Conservation (phyloP, 2,797 vertebrate genomes). For the Platalea minor region DNA sequence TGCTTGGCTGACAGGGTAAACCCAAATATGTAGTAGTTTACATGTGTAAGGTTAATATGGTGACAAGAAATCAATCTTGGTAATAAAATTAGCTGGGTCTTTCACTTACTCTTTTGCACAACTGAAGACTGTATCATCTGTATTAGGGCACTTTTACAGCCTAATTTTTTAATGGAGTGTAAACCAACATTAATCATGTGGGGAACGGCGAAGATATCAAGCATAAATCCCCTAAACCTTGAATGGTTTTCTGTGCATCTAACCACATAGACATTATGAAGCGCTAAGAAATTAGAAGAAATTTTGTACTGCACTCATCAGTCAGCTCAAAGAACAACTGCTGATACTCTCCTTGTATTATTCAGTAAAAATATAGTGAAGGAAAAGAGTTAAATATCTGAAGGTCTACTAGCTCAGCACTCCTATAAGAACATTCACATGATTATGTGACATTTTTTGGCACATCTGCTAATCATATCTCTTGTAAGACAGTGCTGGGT, state of each 20-base stretch:
- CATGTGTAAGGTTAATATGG: neutral
- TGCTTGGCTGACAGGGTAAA: neutral
- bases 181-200: constrained; percentile 44
- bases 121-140: constrained; percentile 13
- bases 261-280: neutral
- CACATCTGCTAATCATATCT: neutral
- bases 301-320: constrained; percentile 40
- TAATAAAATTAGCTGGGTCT: constrained; percentile 58
- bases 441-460: neutral
- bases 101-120: constrained; percentile 15
- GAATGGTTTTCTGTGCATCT: neutral
- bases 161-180: constrained; percentile 51
- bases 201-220: neutral
- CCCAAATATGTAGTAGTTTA: neutral
- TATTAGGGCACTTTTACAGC: constrained; percentile 48
- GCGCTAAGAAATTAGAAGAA: constrained; percentile 19
- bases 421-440: neutral
- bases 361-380: constrained; percentile 1
- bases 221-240: constrained; percentile 40
- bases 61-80: constrained; percentile 55
- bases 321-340: neutral
- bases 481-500: neutral
- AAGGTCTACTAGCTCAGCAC: neutral
- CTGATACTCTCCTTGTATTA: neutral
- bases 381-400: neutral